Evolutionary conservation across 1,140 invertebrate genomes (phyloP).

Genomic region (Chironomus striatipennis): DNA sequence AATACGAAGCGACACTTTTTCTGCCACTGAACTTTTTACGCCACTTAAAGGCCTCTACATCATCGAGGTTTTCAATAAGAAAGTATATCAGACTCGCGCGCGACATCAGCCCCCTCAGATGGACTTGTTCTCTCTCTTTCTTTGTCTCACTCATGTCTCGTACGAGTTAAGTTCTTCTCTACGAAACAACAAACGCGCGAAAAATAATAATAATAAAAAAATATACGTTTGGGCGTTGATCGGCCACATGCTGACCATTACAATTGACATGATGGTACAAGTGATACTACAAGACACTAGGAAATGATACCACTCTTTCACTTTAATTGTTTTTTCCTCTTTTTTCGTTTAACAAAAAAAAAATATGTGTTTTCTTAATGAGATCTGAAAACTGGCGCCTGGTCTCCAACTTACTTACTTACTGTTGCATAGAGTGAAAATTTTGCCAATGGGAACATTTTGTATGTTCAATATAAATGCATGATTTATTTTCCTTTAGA

Average conservation of each 20-base stretch:
- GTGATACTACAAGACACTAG: slow-evolving; percentile 18
- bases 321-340: not conserved
- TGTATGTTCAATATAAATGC: too few species aligned
- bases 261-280: slow-evolving; percentile 15
- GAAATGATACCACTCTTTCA: not conserved
- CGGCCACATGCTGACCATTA: slow-evolving; percentile 11
- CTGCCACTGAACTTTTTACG: slow-evolving; percentile 18
- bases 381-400: not conserved
- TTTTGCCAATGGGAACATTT: not conserved
- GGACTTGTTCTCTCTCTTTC: too few species aligned
- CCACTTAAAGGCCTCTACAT: not conserved
- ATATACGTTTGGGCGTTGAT: slow-evolving; percentile 17
- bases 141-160: not conserved
- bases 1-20: slow-evolving; percentile 17
- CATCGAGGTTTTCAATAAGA: too few species aligned
- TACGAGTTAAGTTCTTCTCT: not conserved
- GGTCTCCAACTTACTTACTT: not conserved
- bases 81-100: not conserved
- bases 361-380: not conserved
- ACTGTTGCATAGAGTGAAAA: not conserved
- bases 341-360: too few species aligned
- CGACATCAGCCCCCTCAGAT: not conserved
- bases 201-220: not conserved
- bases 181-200: not conserved
- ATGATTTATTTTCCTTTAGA: too few species aligned